These are phyloP conservation scores for Seladonia tumulorum DNA, from an alignment of 2,888 invertebrate species.

Conservation along the genomic window DNA sequence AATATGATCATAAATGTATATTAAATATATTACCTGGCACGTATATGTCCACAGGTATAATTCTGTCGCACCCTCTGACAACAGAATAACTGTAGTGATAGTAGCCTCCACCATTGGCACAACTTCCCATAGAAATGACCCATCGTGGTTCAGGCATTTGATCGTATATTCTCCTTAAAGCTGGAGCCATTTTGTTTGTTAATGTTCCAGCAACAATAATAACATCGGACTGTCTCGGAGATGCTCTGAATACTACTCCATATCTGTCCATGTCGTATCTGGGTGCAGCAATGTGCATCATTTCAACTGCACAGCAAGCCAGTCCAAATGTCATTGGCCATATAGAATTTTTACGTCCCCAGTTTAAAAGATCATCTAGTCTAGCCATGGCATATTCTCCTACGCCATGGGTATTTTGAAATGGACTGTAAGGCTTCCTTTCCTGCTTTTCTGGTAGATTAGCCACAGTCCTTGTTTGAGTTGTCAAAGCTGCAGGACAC, in stretches of 20 bases:
- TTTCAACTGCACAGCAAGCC: constrained; percentile 99
- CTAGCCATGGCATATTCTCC: constrained; percentile 96
- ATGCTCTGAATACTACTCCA: constrained; percentile 99
- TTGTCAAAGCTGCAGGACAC: constrained; percentile 46
- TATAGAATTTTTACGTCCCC: constrained; percentile 96
- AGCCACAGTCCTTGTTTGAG: constrained; percentile 62
- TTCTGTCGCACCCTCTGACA: constrained; percentile 98
- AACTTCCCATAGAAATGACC: constrained; percentile 99
- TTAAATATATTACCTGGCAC: constrained; percentile 90
- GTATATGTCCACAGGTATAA: constrained; percentile 99
- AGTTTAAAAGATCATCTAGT: constrained; percentile 96
- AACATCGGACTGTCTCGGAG: constrained; percentile 97
- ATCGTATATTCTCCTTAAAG: constrained; percentile 97
- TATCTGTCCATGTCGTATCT: constrained; percentile 99
- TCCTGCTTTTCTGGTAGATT: constrained; percentile 63
- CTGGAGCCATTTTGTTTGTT: constrained; percentile 99
- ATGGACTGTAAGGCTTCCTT: constrained; percentile 90
- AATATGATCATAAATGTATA: not conserved
- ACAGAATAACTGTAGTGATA: constrained; percentile 99
- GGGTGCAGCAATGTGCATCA: constrained; percentile 99
- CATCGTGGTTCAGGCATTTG: constrained; percentile 99
- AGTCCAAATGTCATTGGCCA: constrained; percentile 99
- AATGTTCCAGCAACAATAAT: constrained; percentile 99
- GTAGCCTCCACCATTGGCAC: constrained; percentile 99
- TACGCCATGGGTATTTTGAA: constrained; percentile 89